Evolutionary conservation across 2,113 vertebrate species (phyloP).

Genomic region (Elephas maximus): DNA sequence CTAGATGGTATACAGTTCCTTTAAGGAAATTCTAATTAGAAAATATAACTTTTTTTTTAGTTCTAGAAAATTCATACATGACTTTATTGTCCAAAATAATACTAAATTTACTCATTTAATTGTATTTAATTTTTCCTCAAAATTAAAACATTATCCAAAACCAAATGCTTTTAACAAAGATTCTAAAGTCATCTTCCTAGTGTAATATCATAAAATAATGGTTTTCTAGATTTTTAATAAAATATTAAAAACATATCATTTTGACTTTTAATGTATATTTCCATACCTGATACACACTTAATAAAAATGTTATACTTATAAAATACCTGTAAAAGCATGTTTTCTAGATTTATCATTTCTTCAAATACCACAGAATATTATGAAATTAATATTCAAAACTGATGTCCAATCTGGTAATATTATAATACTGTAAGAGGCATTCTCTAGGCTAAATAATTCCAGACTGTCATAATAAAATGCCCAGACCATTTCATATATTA

Average conservation of each 20-base stretch:
- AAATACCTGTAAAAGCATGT: background rate
- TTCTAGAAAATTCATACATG: background rate
- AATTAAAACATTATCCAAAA: background rate
- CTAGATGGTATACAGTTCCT: slow-evolving; percentile 76
- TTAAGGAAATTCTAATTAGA: slow-evolving; percentile 63
- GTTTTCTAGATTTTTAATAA: background rate
- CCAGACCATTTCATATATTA: background rate
- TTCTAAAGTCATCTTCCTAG: background rate
- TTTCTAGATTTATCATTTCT: background rate
- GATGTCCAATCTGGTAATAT: background rate
- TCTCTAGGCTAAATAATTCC: background rate
- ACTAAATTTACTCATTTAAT: background rate
- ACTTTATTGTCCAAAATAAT: background rate
- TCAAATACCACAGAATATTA: background rate
- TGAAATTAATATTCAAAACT: background rate
- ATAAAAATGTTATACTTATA: background rate
- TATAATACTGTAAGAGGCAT: background rate
- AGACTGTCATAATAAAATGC: background rate
- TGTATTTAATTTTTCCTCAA: background rate
- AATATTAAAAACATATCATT: background rate
- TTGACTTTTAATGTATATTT: background rate
- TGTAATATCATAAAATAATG: background rate
- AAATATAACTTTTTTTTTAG: background rate
- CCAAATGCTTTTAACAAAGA: background rate
- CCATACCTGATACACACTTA: background rate